Evolutionary conservation across 2,888 invertebrate genomes (phyloP), one percentile per base, ranked within the genome.

Genomic region (Eristalinus sepulchralis): DNA sequence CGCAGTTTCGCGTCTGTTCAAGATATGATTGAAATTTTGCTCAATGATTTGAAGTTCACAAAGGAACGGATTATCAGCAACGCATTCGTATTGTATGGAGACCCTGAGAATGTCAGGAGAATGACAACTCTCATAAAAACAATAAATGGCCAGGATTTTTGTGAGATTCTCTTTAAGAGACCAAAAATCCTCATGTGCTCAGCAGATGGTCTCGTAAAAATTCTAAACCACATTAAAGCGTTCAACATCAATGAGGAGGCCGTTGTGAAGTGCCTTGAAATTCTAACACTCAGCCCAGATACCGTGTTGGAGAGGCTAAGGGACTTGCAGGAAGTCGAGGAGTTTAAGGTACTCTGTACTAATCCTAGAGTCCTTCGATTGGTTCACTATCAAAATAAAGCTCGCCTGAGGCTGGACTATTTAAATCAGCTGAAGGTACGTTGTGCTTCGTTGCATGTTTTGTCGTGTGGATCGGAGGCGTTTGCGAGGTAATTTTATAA

Each of bases 101-200:
- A 95, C 90, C 95, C 95, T 0, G 91, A 94, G 1, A 94, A 95
- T 88, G 93, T 95, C 0, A 92, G 92, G 78, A 92, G 93, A 13
- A 94, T 95, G 53, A 89, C 96, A 2, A 91, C 92, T 6, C 93
- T 94, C 89, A 94, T 95, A 59, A 91, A 92, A 1, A 91, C 91
- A 0, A 90, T 95, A 39, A 94, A 93, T 68, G 95, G 94, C 0
- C 89, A 94, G 1, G 93, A 95, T 88, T 93, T 96, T 63, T 92
- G 92, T 76, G 93, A 94, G 13, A 94, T 94, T 36, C 93, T 95
- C 39, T 92, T 91, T 89, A 90, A 90, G 22, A 94, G 94, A 89
- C 96, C 96, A 11, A 95, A 94, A 88, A 93, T 96, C 88, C 91
- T 95, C 66, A 95, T 94, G 92, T 94, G 94, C 70, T 93, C 94